A percentile compares a stretch with the other conserved stretches of the same genome.
phyloP scores from a whole-genome alignment of 2,113 vertebrate species.

The Phrynocephalus versicolor region DNA sequence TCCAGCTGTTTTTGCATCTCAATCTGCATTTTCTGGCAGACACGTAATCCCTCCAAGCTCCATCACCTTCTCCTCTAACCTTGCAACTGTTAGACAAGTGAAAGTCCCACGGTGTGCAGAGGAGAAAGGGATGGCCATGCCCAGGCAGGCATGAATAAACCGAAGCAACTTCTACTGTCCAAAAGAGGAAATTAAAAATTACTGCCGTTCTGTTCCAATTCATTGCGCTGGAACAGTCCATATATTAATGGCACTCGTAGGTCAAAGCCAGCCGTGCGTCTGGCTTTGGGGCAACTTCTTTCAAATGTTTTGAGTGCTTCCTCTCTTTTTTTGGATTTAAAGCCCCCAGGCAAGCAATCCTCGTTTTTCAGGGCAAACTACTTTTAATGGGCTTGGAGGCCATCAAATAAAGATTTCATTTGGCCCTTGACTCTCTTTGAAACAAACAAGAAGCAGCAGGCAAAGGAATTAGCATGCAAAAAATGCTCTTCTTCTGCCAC shows the following conservation, averaged over 20 bases:
- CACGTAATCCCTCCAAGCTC: slow-evolving; percentile 17
- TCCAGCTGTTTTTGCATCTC: not conserved
- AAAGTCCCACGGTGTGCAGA: slow-evolving; percentile 12
- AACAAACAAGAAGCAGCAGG: not conserved
- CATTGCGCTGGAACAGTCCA: slow-evolving; percentile 64
- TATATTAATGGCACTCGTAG: slow-evolving; percentile 57
- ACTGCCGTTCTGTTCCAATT: slow-evolving; percentile 62
- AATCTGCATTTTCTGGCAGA: slow-evolving; percentile 32
- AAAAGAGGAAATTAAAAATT: slow-evolving; percentile 70
- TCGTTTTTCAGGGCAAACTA: slow-evolving; percentile 45
- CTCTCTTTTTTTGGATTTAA: slow-evolving; percentile 48
- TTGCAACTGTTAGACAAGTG: slow-evolving; percentile 34
- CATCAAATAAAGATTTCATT: slow-evolving; percentile 10
- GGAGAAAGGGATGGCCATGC: slow-evolving; percentile 28
- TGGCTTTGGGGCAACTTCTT: not conserved
- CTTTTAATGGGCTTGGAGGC: slow-evolving; percentile 48
- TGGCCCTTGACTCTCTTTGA: not conserved
- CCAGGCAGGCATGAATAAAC: slow-evolving; percentile 35
- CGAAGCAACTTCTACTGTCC: slow-evolving; percentile 49
- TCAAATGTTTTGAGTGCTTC: slow-evolving; percentile 26
- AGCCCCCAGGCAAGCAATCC: not conserved
- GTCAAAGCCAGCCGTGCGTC: slow-evolving; percentile 47
- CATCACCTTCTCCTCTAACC: slow-evolving; percentile 39
- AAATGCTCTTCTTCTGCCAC: not conserved
- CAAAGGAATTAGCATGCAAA: not conserved